Base-by-base conservation (phyloP, 2,888 invertebrate species). In the Vandiemenella viatica region DNA sequence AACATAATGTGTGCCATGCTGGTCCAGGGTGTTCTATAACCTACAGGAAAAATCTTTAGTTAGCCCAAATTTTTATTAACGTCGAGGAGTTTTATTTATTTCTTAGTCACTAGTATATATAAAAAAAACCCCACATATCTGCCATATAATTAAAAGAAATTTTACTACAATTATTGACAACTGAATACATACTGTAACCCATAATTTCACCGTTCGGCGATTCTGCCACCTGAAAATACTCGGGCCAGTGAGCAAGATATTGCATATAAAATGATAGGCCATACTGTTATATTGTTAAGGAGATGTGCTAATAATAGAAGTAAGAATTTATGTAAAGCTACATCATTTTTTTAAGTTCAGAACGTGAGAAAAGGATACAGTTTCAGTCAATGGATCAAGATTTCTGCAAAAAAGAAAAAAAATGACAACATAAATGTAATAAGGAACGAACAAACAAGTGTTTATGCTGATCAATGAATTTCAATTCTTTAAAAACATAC, bases 231-330 rank as follows among this genome's bases (percentile, higher is more conserved):
- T 93, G 91, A 66, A 97, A 96, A 67, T 93, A 97, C 68, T 98
- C 97, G 0, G 97, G 96, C 96, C 96, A 97, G 63, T 93, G 91
- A 8, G 93, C 91, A 62, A 97, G 70, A 69, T 98, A 98, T 63
- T 95, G 93, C 69, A 97, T 87, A 63, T 98, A 98, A 71, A 98
- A 98, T 6, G 88, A 83, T 48, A 92, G 69, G 1, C 90, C 92
- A 69, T 92, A 92, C 68, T 70, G 49, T 23, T 37, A 23, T 23
- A 40, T n/a, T 23, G 52, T 58, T 56, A 55, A 59, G 54, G 56
- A 51, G 49, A 17, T 4, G 13, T 13, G 26, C 8, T 13, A 26
- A 13, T 7, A 26, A 26, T 8, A 8, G 26, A 13, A 26, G 26
- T 13, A 26, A 26, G 13, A 26, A n/a, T n/a, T 8, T 16, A 40